These are phyloP conservation scores for Orycteropus afer DNA, from an alignment of 2,113 vertebrate species.

Conservation along the genomic window DNA sequence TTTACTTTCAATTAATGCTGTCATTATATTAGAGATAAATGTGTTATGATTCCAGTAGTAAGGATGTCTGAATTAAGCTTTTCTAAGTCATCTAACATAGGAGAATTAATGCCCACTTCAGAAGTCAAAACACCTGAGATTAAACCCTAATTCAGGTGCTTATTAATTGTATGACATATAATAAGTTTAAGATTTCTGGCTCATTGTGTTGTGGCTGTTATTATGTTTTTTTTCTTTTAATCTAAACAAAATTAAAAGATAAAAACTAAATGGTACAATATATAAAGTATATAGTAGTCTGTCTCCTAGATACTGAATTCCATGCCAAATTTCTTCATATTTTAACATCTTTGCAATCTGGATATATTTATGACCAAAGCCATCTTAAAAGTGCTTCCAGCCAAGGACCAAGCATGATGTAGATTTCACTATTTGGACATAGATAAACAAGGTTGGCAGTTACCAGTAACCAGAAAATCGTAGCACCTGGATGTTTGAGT, in stretches of 20 bases:
- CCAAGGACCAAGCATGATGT: not conserved
- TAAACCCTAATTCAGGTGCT: not conserved
- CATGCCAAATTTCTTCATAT: not conserved
- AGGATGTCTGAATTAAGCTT: not conserved
- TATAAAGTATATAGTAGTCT: not conserved
- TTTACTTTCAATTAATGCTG: not conserved
- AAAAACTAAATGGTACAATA: not conserved
- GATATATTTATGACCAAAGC: not conserved
- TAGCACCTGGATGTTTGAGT: not conserved
- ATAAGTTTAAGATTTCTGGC: not conserved
- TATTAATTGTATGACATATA: not conserved
- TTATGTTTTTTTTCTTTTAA: not conserved
- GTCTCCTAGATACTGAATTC: not conserved
- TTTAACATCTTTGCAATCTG: not conserved
- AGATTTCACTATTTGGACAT: not conserved
- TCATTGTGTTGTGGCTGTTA: not conserved
- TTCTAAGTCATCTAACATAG: not conserved
- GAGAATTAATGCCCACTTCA: not conserved
- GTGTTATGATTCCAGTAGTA: conserved; percentile 9
- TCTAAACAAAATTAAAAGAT: not conserved
- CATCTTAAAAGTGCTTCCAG: not conserved
- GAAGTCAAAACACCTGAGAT: not conserved
- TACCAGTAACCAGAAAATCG: not conserved
- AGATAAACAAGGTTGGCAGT: not conserved
- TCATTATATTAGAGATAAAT: not conserved